These are phyloP conservation scores for Ectemnius cavifrons DNA, from an alignment of 2,888 invertebrate species.

Conservation along the genomic window DNA sequence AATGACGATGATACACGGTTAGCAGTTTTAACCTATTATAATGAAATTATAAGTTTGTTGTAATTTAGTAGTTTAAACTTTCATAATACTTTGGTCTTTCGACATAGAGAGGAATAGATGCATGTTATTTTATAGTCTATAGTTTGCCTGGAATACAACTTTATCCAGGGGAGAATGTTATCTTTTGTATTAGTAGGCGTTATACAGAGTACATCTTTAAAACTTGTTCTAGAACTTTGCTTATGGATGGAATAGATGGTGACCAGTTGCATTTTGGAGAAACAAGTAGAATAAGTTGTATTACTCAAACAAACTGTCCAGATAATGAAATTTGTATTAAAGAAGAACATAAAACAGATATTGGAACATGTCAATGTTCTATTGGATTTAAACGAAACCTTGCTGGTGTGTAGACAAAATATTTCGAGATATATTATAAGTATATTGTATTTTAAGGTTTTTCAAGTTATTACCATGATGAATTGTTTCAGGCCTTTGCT, in stretches of 20 bases:
- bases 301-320: conserved; percentile 81
- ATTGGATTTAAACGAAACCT: conserved; percentile 81
- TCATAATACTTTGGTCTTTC: too few relatives aligned
- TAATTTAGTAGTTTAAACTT: neutral
- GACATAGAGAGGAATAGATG: too few relatives aligned
- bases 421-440: conserved; percentile 5
- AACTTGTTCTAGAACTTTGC: conserved; percentile 64
- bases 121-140: neutral
- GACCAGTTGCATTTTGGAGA: conserved; percentile 68
- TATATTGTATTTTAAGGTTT: neutral
- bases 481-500: conserved; percentile 62
- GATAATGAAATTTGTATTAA: conserved; percentile 85
- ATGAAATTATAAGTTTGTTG: neutral
- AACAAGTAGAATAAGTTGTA: conserved; percentile 75
- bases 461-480: neutral
- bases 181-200: conserved; percentile 7
- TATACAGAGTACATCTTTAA: neutral
- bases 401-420: conserved; percentile 70
- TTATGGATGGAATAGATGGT: conserved; percentile 59
- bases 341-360: conserved; percentile 80
- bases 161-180: neutral
- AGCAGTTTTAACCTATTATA: too few relatives aligned
- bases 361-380: conserved; percentile 87
- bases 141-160: neutral
- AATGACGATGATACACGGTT: conserved; percentile 62